Base-by-base conservation (phyloP, 2,797 vertebrate genomes). In the Sylvilagus floridanus region DNA sequence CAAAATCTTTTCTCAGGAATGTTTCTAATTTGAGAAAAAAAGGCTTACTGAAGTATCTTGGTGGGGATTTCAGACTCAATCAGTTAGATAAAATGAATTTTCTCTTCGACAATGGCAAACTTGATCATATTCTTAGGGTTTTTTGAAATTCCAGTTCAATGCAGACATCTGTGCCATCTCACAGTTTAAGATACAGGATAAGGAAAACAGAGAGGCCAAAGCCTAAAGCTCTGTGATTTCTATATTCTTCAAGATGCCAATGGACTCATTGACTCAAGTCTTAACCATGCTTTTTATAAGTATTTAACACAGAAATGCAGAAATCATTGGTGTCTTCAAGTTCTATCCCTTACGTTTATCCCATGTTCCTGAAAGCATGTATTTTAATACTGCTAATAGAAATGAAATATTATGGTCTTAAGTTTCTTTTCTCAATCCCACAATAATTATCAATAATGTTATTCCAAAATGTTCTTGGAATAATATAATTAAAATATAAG, bases 311-410 rank as follows among this genome's bases (percentile, higher is more conserved):
- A 19, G 28, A 92, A 32, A 84, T 83, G 21, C 65, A 37, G 62
- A 94, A 75, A 81, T 91, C 73, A 78, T 54, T 47, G 30, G n/a
- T 69, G n/a, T 21, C 73, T 77, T 82, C 28, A 50, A 24, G 9
- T 88, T 73, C 22, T 52, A 35, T 65, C 8, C 26, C 85, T 94
- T 77, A 68, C 26, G 32, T 71, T 79, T 78, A n/a, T 75, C 21
- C 24, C 13, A 79, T 16, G 32, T 17, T 89, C 19, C 57, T 63
- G 14, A 83, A 91, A 72, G 4, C 22, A 35, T 77, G 21, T 14
- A 71, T 77, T 35, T 17, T 86, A 65, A 66, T 66, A 79, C 21
- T 78, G 21, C 32, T 91, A 84, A 24, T 84, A 87, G 95, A 89
- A 84, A 62, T 52, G 42, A 93, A 81, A 73, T 50, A 72, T 5